phyloP scores from a whole-genome alignment of 2,888 invertebrate species.

The Sesamia inferens region DNA sequence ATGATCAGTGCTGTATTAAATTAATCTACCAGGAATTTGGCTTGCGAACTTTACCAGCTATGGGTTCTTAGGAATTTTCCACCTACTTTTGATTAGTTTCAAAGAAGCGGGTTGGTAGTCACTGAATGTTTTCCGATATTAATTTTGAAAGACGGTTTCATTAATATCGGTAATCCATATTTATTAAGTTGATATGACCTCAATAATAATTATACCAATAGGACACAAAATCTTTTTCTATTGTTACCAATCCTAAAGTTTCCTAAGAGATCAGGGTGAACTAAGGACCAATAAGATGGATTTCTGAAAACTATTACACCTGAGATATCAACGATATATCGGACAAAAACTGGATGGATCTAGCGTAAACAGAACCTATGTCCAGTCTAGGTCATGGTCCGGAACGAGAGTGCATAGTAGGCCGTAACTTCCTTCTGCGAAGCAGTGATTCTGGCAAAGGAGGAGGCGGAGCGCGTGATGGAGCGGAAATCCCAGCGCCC shows the following conservation, averaged over 20 bases:
- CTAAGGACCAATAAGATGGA: too few species aligned
- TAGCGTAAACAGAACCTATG: not conserved
- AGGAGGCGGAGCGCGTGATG: too few species aligned
- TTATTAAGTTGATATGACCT: not conserved
- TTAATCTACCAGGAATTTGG: constrained; percentile 32
- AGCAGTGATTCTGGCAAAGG: too few species aligned
- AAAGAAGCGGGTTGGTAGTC: constrained; percentile 33
- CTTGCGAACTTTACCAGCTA: constrained; percentile 21
- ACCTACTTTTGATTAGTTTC: constrained; percentile 42
- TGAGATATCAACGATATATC: too few species aligned
- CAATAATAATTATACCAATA: not conserved
- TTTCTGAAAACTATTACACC: not conserved
- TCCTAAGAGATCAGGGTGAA: not conserved
- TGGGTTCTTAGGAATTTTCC: constrained; percentile 33
- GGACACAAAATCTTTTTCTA: not conserved
- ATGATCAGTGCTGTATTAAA: constrained; percentile 18
- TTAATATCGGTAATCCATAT: not conserved
- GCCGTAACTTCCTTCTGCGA: too few species aligned
- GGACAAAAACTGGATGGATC: not conserved
- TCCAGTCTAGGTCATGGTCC: too few species aligned
- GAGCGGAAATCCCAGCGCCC: too few species aligned
- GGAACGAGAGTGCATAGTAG: too few species aligned
- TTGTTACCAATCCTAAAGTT: not conserved
- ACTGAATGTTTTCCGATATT: constrained; percentile 18
- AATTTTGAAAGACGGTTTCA: constrained; percentile 29